Evolutionary conservation across 2,797 vertebrate genomes (phyloP).

Genomic region (Acanthurus lineatus): DNA sequence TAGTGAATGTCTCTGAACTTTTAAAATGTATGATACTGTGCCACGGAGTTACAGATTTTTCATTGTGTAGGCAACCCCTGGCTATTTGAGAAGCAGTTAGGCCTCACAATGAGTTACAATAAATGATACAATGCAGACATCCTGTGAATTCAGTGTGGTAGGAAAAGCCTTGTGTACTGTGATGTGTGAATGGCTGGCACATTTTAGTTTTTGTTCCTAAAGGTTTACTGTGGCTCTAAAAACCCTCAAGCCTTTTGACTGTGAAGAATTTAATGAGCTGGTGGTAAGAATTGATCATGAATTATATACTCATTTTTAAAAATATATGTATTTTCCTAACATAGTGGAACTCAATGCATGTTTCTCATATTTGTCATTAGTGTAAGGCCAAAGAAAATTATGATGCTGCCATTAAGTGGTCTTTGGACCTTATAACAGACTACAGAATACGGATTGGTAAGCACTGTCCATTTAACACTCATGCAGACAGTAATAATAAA

Average conservation of each 20-base stretch:
- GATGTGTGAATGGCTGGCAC: background rate
- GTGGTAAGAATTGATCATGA: conserved; percentile 83
- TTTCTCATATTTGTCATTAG: conserved; percentile 67
- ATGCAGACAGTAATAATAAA: background rate
- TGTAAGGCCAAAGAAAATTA: conserved; percentile 87
- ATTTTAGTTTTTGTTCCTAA: conserved; percentile 35
- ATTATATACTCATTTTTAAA: background rate
- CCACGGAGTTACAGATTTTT: background rate
- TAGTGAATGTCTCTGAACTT: background rate
- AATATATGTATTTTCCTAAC: background rate
- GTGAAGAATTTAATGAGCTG: conserved; percentile 87
- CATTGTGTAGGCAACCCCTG: background rate
- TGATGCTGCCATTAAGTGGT: conserved; percentile 86
- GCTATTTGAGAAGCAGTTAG: background rate
- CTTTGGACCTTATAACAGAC: conserved; percentile 89
- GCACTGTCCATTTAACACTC: background rate
- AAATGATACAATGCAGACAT: background rate
- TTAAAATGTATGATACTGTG: background rate
- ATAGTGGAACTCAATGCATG: background rate
- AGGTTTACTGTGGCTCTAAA: conserved; percentile 88
- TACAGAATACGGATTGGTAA: conserved; percentile 91
- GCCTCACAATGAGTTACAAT: background rate
- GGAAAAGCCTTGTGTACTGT: background rate
- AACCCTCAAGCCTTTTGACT: conserved; percentile 92
- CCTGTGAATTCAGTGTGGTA: background rate